Evolutionary conservation across 2,888 invertebrate species (phyloP).

Genomic region (Cheilosia soror): DNA sequence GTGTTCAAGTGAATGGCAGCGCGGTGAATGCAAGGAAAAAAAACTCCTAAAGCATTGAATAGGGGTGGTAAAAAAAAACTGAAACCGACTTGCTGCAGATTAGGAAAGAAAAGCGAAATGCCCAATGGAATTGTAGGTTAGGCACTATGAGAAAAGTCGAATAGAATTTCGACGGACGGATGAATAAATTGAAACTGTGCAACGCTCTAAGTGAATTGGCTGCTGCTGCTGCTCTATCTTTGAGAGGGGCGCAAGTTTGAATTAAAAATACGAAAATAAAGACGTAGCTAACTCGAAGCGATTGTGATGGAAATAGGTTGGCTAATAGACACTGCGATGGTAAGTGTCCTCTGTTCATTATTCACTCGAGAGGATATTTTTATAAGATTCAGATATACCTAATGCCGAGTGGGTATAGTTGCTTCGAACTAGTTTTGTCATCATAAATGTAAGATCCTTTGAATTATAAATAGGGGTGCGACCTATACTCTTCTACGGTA

Average conservation of each 20-base stretch:
- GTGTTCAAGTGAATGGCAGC: slow-evolving; percentile 32
- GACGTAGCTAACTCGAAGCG: slow-evolving; percentile 7
- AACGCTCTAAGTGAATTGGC: slow-evolving; percentile 24
- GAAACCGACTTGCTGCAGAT: slow-evolving; percentile 40
- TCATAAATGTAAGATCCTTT: not conserved
- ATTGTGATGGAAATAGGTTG: slow-evolving; percentile 5
- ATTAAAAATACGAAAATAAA: slow-evolving; percentile 1
- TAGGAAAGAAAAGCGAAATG: slow-evolving; percentile 58
- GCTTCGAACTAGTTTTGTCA: not conserved
- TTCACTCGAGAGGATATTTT: not conserved
- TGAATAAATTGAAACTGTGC: slow-evolving; percentile 54
- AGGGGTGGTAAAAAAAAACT: slow-evolving; percentile 7
- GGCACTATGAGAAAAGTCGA: slow-evolving; percentile 3
- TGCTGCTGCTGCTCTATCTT: not conserved
- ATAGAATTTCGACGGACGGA: slow-evolving; percentile 28
- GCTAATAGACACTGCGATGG: slow-evolving; percentile 5
- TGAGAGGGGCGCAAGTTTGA: slow-evolving; percentile 18
- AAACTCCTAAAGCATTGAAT: slow-evolving; percentile 24
- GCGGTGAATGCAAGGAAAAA: slow-evolving; percentile 16
- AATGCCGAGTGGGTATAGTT: not conserved
- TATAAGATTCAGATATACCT: not conserved
- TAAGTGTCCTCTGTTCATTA: not conserved
- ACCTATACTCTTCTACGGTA: not conserved
- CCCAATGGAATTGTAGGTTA: slow-evolving; percentile 54
- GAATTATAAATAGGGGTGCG: not conserved